phyloP scores from a whole-genome alignment of 2,888 invertebrate genomes.

The Petrolisthes cinctipes region DNA sequence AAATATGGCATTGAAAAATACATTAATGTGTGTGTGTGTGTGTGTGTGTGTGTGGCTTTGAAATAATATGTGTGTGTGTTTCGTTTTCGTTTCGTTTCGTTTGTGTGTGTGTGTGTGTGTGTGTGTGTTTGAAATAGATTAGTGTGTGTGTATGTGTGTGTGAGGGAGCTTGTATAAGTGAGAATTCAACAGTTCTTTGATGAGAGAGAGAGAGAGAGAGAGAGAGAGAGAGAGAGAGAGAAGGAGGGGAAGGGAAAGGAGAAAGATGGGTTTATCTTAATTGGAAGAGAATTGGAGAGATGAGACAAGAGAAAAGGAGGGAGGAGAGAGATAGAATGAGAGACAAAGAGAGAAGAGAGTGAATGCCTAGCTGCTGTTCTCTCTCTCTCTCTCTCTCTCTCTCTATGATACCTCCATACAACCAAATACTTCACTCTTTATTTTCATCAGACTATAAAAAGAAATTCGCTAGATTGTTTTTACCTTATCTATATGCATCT shows the following conservation, averaged over 20 bases:
- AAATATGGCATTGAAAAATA: neutral
- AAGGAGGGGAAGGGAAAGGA: neutral
- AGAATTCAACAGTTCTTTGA: neutral
- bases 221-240: neutral
- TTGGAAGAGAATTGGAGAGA: neutral
- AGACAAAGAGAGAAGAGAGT: neutral
- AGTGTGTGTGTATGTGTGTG: conserved; percentile 1
- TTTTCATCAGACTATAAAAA: neutral
- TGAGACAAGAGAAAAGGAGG: neutral
- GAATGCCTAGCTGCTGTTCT: neutral
- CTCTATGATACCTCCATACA: neutral
- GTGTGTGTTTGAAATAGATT: neutral
- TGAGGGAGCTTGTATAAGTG: neutral
- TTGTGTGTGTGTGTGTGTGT: too few relatives aligned
- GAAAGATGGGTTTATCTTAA: neutral
- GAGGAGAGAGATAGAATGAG: neutral
- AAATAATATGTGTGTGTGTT: neutral
- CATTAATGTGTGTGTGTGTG: neutral
- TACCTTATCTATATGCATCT: too few relatives aligned
- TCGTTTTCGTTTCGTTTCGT: too few relatives aligned
- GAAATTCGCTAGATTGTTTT: too few relatives aligned
- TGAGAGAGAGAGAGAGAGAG: conserved; percentile 2
- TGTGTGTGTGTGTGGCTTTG: neutral
- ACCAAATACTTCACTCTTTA: neutral
- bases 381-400: neutral